Evolutionary conservation across 2,888 invertebrate genomes (phyloP), one percentile per base, ranked within the genome.

Genomic region (Melikaiella ostensackeni): DNA sequence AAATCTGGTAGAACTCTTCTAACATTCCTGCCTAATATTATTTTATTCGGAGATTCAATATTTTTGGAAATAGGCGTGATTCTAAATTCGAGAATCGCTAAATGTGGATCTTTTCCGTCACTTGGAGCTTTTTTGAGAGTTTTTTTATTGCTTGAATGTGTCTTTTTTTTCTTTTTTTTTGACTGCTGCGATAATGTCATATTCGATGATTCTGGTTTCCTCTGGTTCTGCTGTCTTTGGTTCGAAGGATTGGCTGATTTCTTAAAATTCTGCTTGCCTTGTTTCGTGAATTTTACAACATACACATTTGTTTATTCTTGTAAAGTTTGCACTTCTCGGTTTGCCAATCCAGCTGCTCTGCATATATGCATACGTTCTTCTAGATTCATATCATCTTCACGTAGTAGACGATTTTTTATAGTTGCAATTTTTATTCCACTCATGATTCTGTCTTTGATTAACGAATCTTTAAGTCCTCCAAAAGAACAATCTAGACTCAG

Each of bases 361-460:
- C 83, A 83, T 11, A 81, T 55, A 57, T 79, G 27, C 13, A 80
- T 63, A 50, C 80, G 80, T 11, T 78, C 46, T 21, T 83, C 77
- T 57, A 81, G 66, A 2, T n/a, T 79, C 64, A 83, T 30, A 6
- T 83, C 77, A 11, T 77, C 75, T 64, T 82, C 82, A 38, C 83
- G 73, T 13, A 86, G 75, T 8, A 85, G 76, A 16, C 80, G 63
- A 74, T 82, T 75, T 46, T 85, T 84, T 46, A 84, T 13, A 0
- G 16, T 27, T 3, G 27, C 16, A 59, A 79, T 80, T 57, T 33
- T 46, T 3, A 85, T 81, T 13, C 83, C 82, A 55, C 76, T 80
- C 0, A 85, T 78, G 9, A 84, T 80, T 55, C 78, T 75, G 59
- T 84, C 83, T 78, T 78, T 70, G 11, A 84, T 84, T 13, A 84